phyloP scores from a whole-genome alignment of 2,797 vertebrate species.

The Trachurus trachurus region DNA sequence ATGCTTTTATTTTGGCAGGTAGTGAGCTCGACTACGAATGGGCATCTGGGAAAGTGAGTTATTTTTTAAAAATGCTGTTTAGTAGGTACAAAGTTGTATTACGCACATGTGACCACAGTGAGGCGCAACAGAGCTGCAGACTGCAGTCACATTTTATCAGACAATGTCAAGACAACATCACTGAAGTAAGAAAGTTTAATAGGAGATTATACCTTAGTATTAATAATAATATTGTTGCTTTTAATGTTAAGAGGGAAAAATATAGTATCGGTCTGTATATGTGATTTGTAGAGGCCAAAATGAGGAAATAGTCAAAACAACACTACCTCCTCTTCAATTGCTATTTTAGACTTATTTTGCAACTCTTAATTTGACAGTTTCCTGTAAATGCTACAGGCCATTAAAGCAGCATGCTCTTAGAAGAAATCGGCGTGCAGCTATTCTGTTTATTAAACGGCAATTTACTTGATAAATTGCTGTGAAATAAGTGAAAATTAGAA shows the following conservation, averaged over 20 bases:
- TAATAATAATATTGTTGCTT: too few species aligned
- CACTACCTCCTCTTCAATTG: neutral
- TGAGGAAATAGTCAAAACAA: neutral
- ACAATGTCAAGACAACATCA: neutral
- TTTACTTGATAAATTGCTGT: neutral
- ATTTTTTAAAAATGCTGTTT: neutral
- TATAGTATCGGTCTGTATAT: neutral
- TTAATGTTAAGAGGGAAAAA: too few species aligned
- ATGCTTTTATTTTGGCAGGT: slow-evolving; percentile 41
- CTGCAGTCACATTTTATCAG: neutral
- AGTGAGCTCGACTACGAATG: neutral
- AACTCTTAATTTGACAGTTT: slow-evolving; percentile 1
- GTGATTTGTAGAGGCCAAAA: neutral
- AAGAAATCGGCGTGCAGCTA: neutral
- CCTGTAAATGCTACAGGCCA: neutral
- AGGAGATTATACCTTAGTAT: neutral
- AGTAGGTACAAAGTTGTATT: slow-evolving; percentile 3
- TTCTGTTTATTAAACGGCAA: neutral
- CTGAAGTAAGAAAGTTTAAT: neutral
- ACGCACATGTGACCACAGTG: slow-evolving; percentile 29
- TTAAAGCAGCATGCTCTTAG: neutral
- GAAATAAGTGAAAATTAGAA: too few species aligned
- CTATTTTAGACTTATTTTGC: neutral
- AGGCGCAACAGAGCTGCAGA: slow-evolving; percentile 40
- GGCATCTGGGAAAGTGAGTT: slow-evolving; percentile 57